Percentiles rank a stretch among this genome's conserved stretches.
These are phyloP conservation scores for Melanocharis versteri DNA, from an alignment of 2,113 vertebrate species.

Conservation along the genomic window DNA sequence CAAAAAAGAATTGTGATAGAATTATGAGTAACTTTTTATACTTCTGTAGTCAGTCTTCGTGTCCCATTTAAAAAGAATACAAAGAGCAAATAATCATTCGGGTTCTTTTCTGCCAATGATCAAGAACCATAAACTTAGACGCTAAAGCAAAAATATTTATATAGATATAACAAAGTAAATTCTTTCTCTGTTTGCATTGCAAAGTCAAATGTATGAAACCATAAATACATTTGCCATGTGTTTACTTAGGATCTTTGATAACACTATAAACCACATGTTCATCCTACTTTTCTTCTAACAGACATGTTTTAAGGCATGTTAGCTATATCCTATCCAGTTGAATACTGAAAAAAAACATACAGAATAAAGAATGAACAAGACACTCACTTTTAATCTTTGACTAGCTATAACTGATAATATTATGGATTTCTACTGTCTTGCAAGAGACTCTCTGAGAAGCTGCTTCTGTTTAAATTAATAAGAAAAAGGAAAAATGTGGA, in stretches of 20 bases:
- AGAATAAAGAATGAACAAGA: neutral
- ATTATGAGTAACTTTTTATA: neutral
- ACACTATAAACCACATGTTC: neutral
- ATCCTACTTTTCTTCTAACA: neutral
- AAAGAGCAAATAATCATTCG: neutral
- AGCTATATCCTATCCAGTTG: fast-evolving
- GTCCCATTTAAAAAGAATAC: neutral
- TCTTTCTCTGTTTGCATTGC: neutral
- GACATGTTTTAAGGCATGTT: fast-evolving
- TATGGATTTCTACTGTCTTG: neutral
- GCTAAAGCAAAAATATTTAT: neutral
- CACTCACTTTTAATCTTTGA: fast-evolving
- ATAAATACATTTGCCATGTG: neutral
- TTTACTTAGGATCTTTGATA: neutral
- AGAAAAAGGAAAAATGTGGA: neutral
- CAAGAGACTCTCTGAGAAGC: neutral
- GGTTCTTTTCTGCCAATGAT: neutral
- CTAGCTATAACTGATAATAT: neutral
- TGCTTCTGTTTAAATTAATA: neutral
- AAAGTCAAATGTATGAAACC: neutral
- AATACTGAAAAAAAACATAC: neutral
- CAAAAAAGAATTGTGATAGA: neutral
- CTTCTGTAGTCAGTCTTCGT: neutral
- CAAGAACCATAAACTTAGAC: neutral
- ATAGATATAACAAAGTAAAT: neutral